Evolutionary conservation across 30 jellyfish, hydroid and myxozoan species (phyloP).

Genomic region (Sanderia malayensis): DNA sequence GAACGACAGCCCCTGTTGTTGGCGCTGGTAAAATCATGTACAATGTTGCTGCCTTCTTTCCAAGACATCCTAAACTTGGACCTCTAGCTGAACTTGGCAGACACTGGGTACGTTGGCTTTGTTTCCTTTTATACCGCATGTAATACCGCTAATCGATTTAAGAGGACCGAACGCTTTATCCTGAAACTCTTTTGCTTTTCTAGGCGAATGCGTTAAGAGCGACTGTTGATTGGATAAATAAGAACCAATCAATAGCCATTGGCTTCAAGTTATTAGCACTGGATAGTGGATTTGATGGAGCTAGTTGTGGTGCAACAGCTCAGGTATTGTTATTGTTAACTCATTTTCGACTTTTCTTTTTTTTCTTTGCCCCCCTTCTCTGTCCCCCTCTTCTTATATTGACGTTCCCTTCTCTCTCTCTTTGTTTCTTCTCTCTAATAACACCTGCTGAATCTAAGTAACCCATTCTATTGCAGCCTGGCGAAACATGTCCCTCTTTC

Average conservation of each 20-base stretch:
- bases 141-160: no score
- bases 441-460: no score
- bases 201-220: conserved; percentile 81
- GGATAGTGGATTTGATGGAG: conserved; percentile 62
- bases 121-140: no score
- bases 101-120: conserved; percentile 76
- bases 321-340: no score
- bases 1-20: conserved; percentile 72
- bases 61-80: conserved; percentile 68
- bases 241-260: conserved; percentile 62
- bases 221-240: conserved; percentile 80
- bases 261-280: conserved; percentile 62
- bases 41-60: conserved; percentile 84
- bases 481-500: no score
- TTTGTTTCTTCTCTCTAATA: no score
- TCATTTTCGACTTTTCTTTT: no score
- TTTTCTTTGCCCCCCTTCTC: no score
- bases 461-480: no score
- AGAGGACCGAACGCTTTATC: no score
- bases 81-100: conserved; percentile 72
- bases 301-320: conserved; percentile 58
- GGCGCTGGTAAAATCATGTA: conserved; percentile 85
- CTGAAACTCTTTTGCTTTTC: not conserved
- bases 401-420: no score
- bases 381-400: no score